Percentiles rank a stretch among this genome's conserved stretches.
Evolutionary conservation across 2,113 vertebrate genomes (phyloP).

Genomic region (Rutilus rutilus): DNA sequence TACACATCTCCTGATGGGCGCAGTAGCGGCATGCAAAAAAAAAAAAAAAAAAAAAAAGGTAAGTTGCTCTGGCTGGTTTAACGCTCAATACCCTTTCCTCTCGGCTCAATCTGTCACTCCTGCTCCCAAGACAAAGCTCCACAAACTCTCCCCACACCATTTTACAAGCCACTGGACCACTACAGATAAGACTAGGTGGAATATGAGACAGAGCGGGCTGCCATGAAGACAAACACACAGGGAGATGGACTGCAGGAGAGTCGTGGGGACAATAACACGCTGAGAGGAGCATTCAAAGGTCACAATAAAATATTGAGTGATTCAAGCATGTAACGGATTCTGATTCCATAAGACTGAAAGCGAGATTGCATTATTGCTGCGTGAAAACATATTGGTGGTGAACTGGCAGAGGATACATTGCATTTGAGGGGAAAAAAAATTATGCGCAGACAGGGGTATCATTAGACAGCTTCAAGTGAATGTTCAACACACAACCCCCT

Average conservation of each 20-base stretch:
- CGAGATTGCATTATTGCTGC: conserved; percentile 27
- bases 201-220: conserved; percentile 20
- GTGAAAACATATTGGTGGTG: conserved; percentile 17
- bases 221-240: conserved; percentile 35
- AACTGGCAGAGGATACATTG: neutral
- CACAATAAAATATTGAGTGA: conserved; percentile 36
- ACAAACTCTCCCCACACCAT: conserved; percentile 31
- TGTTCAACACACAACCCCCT: conserved; percentile 31
- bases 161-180: conserved; percentile 49
- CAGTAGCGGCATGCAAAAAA: neutral
- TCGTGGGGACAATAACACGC: conserved; percentile 14
- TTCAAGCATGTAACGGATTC: conserved; percentile 31
- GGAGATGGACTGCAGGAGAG: conserved; percentile 32
- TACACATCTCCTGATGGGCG: neutral
- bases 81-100: neutral
- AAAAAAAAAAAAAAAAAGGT: neutral
- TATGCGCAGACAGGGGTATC: conserved; percentile 15
- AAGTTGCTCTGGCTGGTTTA: conserved; percentile 31
- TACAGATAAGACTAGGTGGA: conserved; percentile 42
- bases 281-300: conserved; percentile 31
- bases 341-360: conserved; percentile 6
- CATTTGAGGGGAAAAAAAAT: neutral
- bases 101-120: conserved; percentile 5
- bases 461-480: conserved; percentile 27
- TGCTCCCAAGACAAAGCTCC: conserved; percentile 25